Conservation (phyloP, 2,797 vertebrate genomes). For the Taeniopygia guttata region DNA sequence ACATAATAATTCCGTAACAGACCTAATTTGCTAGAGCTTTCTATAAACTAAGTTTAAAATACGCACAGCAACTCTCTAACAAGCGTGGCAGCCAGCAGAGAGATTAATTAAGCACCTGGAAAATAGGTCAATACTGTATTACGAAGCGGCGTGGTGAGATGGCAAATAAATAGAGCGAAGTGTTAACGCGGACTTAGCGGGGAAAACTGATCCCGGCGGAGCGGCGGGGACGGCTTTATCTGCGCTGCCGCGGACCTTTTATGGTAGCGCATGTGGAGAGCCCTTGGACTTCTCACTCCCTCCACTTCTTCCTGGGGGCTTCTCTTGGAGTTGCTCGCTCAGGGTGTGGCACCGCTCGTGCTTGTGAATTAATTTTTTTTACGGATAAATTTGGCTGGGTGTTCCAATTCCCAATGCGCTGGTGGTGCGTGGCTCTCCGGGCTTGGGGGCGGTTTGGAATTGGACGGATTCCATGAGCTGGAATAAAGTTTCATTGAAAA, state of each 20-base stretch:
- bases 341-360: not conserved
- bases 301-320: not conserved
- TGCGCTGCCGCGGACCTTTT: constrained; percentile 35
- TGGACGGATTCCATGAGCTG: not conserved
- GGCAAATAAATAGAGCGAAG: constrained; percentile 53
- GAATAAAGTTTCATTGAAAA: not conserved
- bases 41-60: not conserved
- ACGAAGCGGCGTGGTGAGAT: constrained; percentile 39
- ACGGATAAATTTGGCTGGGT: not conserved
- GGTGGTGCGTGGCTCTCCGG: not conserved
- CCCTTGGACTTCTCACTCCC: not conserved
- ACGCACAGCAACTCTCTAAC: not conserved
- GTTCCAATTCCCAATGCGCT: not conserved
- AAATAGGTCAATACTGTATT: constrained; percentile 64
- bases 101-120: constrained; percentile 64
- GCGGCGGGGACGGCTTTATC: constrained; percentile 22
- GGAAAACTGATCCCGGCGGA: constrained; percentile 28
- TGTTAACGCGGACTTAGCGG: constrained; percentile 33
- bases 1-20: not conserved
- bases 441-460: not conserved
- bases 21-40: not conserved
- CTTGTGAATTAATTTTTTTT: not conserved
- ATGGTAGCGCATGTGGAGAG: not conserved
- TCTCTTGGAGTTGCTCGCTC: not conserved
- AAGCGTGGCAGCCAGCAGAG: not conserved